Evolutionary conservation across 2,797 vertebrate species (phyloP).

Genomic region (Xerus rutilus): DNA sequence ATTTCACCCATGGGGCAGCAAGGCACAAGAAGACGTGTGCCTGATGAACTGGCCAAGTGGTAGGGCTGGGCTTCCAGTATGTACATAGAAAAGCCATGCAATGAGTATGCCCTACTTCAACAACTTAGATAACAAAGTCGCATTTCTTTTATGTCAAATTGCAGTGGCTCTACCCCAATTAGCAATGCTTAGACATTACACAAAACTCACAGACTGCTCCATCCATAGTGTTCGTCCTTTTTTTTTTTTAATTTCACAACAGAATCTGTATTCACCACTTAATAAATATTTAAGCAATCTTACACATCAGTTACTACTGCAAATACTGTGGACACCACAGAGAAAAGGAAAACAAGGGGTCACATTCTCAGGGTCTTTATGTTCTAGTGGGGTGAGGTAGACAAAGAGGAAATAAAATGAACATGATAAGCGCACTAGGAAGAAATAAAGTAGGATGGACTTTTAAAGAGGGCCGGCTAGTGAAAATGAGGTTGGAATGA

Average conservation of each 20-base stretch:
- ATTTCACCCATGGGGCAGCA: not conserved
- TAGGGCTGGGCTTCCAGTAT: not conserved
- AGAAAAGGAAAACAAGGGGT: not conserved
- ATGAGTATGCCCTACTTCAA: not conserved
- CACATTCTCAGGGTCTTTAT: not conserved
- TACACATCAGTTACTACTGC: not conserved
- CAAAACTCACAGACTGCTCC: not conserved
- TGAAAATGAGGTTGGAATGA: not conserved
- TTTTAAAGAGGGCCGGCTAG: not conserved
- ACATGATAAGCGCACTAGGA: not conserved
- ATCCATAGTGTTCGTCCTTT: not conserved
- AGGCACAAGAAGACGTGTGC: not conserved
- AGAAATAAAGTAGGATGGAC: not conserved
- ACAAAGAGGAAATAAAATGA: not conserved
- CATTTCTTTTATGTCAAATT: not conserved
- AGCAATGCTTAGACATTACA: not conserved
- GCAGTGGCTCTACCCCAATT: not conserved
- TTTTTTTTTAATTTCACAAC: constrained; percentile 10
- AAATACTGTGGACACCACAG: not conserved
- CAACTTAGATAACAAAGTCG: not conserved
- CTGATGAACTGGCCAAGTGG: not conserved
- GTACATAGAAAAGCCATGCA: not conserved
- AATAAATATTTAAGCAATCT: constrained; percentile 11
- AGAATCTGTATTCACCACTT: constrained; percentile 7
- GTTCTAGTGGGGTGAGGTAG: not conserved